phyloP scores from a whole-genome alignment of 2,797 vertebrate genomes.

The Zalophus californianus region DNA sequence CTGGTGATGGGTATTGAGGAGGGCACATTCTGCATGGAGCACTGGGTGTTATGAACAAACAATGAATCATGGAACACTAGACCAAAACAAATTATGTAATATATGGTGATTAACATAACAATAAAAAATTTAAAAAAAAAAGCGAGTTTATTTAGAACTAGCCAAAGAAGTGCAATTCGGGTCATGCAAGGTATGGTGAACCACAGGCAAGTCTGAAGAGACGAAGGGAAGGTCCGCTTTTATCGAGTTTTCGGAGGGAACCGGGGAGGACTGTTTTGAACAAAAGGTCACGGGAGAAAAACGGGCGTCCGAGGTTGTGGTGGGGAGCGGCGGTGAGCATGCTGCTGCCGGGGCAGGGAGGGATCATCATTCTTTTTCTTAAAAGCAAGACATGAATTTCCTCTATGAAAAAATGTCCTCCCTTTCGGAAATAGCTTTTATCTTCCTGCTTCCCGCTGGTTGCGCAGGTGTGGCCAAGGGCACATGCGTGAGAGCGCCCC shows the following conservation, averaged over 20 bases:
- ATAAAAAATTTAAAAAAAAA: too few relatives aligned
- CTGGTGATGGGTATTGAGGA: too few relatives aligned
- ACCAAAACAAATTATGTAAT: too few relatives aligned
- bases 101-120: too few relatives aligned
- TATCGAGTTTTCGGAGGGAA: not conserved
- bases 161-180: not conserved
- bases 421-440: not conserved
- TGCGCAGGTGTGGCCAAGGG: not conserved
- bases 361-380: not conserved
- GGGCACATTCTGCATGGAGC: too few relatives aligned
- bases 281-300: not conserved
- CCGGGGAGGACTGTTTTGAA: not conserved
- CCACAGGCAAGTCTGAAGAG: not conserved
- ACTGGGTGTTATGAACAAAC: too few relatives aligned
- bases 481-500: not conserved
- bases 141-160: not conserved
- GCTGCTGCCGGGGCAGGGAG: not conserved
- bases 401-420: rapidly evolving
- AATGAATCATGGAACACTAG: too few relatives aligned
- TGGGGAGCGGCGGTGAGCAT: not conserved
- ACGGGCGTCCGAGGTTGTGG: not conserved
- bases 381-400: not conserved
- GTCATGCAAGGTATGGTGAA: not conserved
- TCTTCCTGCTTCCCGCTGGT: not conserved
- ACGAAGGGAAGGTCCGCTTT: not conserved